Conservation (phyloP, 2,797 vertebrate species). For the Steatocranus sp. region DNA sequence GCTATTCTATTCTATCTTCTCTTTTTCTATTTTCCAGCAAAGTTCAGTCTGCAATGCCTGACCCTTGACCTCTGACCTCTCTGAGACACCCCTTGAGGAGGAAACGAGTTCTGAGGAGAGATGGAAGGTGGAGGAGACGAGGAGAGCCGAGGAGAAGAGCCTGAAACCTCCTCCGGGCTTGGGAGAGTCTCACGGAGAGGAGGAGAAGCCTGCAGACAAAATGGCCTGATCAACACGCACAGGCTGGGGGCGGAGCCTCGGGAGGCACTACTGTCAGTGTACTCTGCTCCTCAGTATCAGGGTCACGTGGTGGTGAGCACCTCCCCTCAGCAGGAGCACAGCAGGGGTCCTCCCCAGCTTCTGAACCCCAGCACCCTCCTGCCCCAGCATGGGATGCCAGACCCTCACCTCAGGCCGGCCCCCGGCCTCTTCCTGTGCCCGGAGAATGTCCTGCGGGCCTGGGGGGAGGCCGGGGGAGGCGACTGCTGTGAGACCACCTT, state of each 20-base stretch:
- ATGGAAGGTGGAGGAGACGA: conserved; percentile 47
- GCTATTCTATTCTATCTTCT: not conserved
- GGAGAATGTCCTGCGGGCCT: conserved; percentile 77
- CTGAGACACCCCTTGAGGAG: conserved; percentile 41
- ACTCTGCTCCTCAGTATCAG: conserved; percentile 83
- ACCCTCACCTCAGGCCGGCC: conserved; percentile 70
- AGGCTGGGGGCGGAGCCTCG: conserved; percentile 77
- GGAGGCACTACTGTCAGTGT: conserved; percentile 81
- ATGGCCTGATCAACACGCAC: conserved; percentile 86
- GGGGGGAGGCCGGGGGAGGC: conserved; percentile 67
- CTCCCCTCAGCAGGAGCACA: conserved; percentile 51
- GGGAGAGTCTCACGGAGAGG: conserved; percentile 43
- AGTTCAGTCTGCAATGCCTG: conserved; percentile 43
- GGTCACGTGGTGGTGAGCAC: conserved; percentile 63
- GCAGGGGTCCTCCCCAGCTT: conserved; percentile 73
- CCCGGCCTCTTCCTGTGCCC: conserved; percentile 87
- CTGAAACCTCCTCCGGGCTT: conserved; percentile 56
- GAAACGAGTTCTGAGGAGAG: conserved; percentile 61
- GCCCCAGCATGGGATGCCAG: conserved; percentile 70
- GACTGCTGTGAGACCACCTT: conserved; percentile 94
- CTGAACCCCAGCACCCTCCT: conserved; percentile 84
- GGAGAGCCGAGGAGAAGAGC: conserved; percentile 59
- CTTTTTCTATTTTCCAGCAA: conserved; percentile 58
- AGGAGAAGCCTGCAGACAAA: conserved; percentile 70
- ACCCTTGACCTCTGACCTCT: conserved; percentile 4